Evolutionary conservation across 2,113 vertebrate species (phyloP), one percentile per base, ranked within the genome.

Genomic region (Sus scrofa): DNA sequence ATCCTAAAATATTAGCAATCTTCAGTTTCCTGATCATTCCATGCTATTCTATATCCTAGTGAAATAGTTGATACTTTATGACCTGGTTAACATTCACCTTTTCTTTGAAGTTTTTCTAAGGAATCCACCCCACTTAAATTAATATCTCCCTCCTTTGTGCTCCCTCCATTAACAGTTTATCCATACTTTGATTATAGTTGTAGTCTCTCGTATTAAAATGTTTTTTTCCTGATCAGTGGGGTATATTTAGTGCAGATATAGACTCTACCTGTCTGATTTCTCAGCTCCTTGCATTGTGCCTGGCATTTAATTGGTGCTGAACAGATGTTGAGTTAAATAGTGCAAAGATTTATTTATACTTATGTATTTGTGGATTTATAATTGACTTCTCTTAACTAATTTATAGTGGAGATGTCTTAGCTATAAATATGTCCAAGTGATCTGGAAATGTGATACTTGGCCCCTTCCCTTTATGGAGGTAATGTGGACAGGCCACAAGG

Each of bases 21-120:
- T 62, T 73, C 11, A 7, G 9, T 82, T 84, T 11, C 32, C 54
- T 86, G 44, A 63, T 7, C 24, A 32, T 93, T 86, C 62, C 52
- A 7, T 83, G 32, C 26, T 90, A 18, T 87, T 90, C 86, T 44
- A 65, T n/a, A 67, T 6, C 52, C 65, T n/a, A 6, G 27, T n/a
- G 44, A 60, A 77, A 78, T 68, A 52, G 13, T 73, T 52, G 15
- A 79, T 86, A 71, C 44, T 89, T 94, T 78, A 75, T 85, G 67
- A 78, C 77, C 20, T 88, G 60, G 30, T 95, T 94, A 79, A 91
- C 13, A 82, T 82, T 95, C 14, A 81, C 16, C 70, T 86, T 73
- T 86, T 89, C 67, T 93, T 82, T 68, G 67, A 96, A 89, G 39
- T 22, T 89, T 89, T 93, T 93, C 82, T 92, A 68, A 86, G n/a